phyloP scores from a whole-genome alignment of 2,888 invertebrate genomes.

The Amblyjoppa proteus region DNA sequence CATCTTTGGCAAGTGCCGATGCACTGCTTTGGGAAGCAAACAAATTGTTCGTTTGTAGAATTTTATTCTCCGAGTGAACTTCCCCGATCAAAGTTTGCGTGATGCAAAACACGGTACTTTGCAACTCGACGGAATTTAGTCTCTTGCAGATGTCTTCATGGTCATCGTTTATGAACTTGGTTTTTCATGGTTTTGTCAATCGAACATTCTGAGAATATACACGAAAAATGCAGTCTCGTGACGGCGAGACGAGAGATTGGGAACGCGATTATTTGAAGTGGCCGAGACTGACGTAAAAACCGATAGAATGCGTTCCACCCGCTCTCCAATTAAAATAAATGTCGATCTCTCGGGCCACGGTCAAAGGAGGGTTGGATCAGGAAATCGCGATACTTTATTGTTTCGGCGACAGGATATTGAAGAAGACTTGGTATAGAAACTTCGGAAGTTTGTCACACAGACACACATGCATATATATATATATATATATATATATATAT shows the following conservation, averaged over 20 bases:
- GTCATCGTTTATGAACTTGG: not conserved
- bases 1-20: too few species aligned
- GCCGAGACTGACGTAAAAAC: slow-evolving; percentile 26
- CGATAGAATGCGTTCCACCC: slow-evolving; percentile 14
- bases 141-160: too few species aligned
- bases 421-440: slow-evolving; percentile 12
- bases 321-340: slow-evolving; percentile 50
- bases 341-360: not conserved
- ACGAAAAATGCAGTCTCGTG: not conserved
- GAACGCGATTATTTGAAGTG: slow-evolving; percentile 29
- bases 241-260: slow-evolving; percentile 17
- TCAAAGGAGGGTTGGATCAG: slow-evolving; percentile 29
- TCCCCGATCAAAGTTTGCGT: too few species aligned
- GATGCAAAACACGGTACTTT: too few species aligned
- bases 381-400: slow-evolving; percentile 13
- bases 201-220: slow-evolving; percentile 4
- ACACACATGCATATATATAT: not conserved
- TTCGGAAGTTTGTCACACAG: not conserved
- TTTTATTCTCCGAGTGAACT: too few species aligned
- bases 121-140: too few species aligned
- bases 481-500: too few species aligned
- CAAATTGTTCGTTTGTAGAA: too few species aligned
- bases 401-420: slow-evolving; percentile 44
- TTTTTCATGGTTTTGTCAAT: slow-evolving; percentile 4
- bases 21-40: too few species aligned